Percentiles rank a stretch among this genome's conserved stretches.
These are phyloP conservation scores for Stegana nigrithorax DNA, from an alignment of 2,888 invertebrate species.

Conservation along the genomic window DNA sequence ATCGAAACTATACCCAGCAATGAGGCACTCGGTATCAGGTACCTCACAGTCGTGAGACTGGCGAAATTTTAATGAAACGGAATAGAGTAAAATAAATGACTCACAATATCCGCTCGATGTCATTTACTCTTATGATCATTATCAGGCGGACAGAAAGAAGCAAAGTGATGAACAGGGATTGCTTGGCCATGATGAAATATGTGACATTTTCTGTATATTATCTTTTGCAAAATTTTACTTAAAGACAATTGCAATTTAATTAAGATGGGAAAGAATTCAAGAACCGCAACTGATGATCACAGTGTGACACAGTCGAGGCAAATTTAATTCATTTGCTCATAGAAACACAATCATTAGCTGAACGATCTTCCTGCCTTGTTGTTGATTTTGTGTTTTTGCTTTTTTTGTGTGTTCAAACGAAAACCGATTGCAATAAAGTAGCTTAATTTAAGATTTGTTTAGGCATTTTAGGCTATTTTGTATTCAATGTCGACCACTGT, in stretches of 20 bases:
- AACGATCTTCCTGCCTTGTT: too few species aligned
- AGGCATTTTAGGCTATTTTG: slow-evolving; percentile 57
- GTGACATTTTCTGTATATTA: neutral
- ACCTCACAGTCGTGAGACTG: neutral
- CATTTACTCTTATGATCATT: neutral
- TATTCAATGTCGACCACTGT: slow-evolving; percentile 60
- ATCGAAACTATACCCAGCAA: neutral
- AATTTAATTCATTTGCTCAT: too few species aligned
- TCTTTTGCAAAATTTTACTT: neutral
- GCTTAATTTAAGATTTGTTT: slow-evolving; percentile 59
- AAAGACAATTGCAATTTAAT: slow-evolving; percentile 47
- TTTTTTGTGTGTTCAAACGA: too few species aligned
- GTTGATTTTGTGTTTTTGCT: too few species aligned
- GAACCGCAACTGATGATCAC: too few species aligned
- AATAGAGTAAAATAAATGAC: neutral
- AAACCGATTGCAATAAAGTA: too few species aligned
- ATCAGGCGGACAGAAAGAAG: neutral
- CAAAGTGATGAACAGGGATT: neutral
- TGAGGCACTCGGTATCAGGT: neutral
- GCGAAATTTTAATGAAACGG: neutral
- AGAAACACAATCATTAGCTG: too few species aligned
- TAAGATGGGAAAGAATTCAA: slow-evolving; percentile 30
- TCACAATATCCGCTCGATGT: neutral
- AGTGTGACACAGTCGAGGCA: too few species aligned
- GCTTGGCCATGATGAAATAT: slow-evolving; percentile 33